Percentiles rank a stretch among this genome's conserved stretches.
These are phyloP conservation scores for Phengaris alcon DNA, from an alignment of 2,888 invertebrate species.

Conservation along the genomic window DNA sequence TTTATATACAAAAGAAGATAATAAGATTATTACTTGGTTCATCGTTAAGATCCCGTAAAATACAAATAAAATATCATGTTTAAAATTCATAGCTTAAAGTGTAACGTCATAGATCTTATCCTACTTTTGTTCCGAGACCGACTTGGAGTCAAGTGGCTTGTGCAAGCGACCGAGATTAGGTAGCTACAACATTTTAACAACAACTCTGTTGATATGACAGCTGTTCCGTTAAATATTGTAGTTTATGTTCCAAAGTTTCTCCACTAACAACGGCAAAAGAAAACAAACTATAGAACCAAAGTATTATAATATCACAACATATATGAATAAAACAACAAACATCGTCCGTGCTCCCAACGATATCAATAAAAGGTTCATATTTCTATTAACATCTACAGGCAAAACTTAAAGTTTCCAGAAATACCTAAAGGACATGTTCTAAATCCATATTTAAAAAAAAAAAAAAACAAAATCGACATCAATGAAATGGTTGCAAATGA, in stretches of 20 bases:
- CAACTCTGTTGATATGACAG: neutral
- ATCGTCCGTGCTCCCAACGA: neutral
- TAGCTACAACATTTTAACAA: neutral
- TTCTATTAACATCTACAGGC: no score
- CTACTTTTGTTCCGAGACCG: neutral
- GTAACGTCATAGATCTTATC: constrained; percentile 17
- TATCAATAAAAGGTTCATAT: no score
- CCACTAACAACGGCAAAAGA: neutral
- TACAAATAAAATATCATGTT: neutral
- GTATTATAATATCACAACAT: neutral
- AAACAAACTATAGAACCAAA: neutral
- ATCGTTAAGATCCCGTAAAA: neutral
- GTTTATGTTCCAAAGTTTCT: neutral
- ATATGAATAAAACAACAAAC: neutral
- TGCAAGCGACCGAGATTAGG: neutral
- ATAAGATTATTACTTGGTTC: no score
- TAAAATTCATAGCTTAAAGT: neutral
- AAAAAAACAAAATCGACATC: no score
- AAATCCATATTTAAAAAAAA: no score
- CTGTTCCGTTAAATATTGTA: neutral
- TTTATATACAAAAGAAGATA: no score
- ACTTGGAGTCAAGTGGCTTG: constrained; percentile 14
- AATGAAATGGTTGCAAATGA: no score
- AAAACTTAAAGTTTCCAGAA: no score
- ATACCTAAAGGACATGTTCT: no score